Conservation (phyloP, 2,797 vertebrate species). For the Balearica regulorum region DNA sequence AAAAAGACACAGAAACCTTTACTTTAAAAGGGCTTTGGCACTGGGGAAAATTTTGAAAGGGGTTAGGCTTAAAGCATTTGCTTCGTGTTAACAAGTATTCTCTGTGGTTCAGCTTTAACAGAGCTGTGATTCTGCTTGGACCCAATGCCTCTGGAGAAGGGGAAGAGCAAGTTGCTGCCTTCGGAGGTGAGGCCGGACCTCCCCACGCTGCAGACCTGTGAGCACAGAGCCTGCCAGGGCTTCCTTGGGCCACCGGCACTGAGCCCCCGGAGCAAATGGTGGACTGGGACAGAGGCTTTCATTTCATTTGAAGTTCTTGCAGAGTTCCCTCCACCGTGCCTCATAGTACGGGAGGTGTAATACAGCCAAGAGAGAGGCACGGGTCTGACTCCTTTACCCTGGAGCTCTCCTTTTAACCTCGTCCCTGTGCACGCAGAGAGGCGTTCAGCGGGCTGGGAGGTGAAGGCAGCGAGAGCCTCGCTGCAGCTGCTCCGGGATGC, state of each 20-base stretch:
- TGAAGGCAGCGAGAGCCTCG: accelerated
- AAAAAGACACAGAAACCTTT: background rate
- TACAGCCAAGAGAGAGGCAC: background rate
- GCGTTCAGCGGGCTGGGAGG: background rate
- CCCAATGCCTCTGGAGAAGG: background rate
- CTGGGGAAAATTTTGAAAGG: background rate
- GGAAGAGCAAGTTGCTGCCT: background rate
- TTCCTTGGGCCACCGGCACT: background rate
- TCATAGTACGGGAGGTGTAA: accelerated
- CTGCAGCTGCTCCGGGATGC: background rate
- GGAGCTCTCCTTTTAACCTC: background rate
- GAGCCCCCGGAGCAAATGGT: accelerated
- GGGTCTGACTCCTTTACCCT: background rate
- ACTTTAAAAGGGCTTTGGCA: background rate
- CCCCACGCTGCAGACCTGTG: accelerated
- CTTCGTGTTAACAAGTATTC: background rate
- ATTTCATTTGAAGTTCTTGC: accelerated
- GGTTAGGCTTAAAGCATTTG: background rate
- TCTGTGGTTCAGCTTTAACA: background rate
- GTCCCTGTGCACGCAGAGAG: accelerated
- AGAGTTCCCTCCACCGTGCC: background rate
- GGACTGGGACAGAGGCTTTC: background rate
- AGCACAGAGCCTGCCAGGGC: background rate
- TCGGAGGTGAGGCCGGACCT: background rate
- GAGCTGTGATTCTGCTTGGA: background rate